Percentiles rank a stretch among this genome's conserved stretches.
Evolutionary conservation across 2,797 vertebrate species (phyloP).

Genomic region (Telmatherina bonti): DNA sequence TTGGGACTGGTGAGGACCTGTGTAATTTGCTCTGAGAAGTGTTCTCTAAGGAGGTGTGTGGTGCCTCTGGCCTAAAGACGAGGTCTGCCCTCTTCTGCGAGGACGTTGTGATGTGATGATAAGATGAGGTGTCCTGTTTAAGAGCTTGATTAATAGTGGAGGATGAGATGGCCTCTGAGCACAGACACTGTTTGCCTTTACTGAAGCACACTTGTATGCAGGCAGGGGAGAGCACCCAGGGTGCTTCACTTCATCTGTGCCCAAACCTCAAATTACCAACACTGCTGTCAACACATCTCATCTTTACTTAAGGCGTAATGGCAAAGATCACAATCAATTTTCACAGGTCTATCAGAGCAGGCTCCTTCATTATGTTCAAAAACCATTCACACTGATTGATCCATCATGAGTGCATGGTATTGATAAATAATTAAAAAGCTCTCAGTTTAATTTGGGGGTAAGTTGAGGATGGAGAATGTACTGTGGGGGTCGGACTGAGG

Average conservation of each 20-base stretch:
- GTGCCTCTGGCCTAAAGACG: constrained; percentile 66
- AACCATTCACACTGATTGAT: constrained; percentile 89
- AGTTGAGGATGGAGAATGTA: constrained; percentile 82
- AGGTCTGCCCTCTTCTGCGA: constrained; percentile 66
- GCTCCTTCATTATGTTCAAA: constrained; percentile 85
- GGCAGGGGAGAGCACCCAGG: constrained; percentile 58
- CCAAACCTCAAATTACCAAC: constrained; percentile 78
- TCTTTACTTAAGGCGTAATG: constrained; percentile 81
- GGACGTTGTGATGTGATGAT: constrained; percentile 71
- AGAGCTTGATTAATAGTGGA: constrained; percentile 80
- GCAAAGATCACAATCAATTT: constrained; percentile 85
- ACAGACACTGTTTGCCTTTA: constrained; percentile 74
- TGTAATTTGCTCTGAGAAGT: constrained; percentile 77
- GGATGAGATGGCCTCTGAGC: constrained; percentile 77
- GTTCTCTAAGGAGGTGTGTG: constrained; percentile 74
- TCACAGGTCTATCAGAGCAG: constrained; percentile 78
- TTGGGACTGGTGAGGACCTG: constrained; percentile 69
- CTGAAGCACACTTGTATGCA: constrained; percentile 76
- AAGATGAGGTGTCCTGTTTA: constrained; percentile 81
- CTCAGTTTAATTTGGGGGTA: constrained; percentile 88
- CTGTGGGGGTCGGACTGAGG: constrained; percentile 78
- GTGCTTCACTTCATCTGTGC: constrained; percentile 61
- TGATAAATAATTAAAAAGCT: constrained; percentile 96
- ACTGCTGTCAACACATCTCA: constrained; percentile 73
- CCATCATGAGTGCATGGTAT: constrained; percentile 86